Evolutionary conservation across 1,140 invertebrate species (phyloP).

Genomic region (Neoseiulus cucumeris): DNA sequence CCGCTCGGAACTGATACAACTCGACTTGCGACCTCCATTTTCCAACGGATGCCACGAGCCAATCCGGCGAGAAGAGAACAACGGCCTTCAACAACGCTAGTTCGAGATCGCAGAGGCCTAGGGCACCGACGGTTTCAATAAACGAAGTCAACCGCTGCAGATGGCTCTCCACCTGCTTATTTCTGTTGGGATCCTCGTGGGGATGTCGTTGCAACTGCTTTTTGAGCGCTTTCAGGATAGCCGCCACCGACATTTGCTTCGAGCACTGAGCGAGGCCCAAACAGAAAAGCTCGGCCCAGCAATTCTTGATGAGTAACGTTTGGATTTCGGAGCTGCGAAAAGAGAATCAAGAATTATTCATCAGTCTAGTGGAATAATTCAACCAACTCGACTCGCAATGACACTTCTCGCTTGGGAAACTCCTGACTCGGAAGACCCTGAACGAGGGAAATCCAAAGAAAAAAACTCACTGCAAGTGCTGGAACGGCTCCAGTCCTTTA

Average conservation of each 20-base stretch:
- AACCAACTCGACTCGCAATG: no score
- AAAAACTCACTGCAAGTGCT: conserved; percentile 47
- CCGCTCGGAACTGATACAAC: conserved; percentile 47
- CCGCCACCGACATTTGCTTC: conserved; percentile 50
- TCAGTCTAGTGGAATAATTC: no score
- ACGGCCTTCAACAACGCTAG: conserved; percentile 76
- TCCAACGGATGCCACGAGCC: conserved; percentile 11
- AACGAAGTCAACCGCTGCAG: conserved; percentile 62
- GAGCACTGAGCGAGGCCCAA: conserved; percentile 75
- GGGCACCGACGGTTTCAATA: conserved; percentile 46
- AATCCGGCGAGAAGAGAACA: conserved; percentile 51
- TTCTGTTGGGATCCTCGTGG: conserved; percentile 32
- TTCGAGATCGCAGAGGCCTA: conserved; percentile 58
- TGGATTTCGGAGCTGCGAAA: conserved; percentile 55
- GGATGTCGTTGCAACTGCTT: conserved; percentile 36
- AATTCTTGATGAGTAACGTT: conserved; percentile 54
- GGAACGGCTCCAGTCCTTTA: conserved; percentile 56
- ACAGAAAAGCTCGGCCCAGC: conserved; percentile 81
- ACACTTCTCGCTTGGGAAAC: no score
- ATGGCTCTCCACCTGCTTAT: conserved; percentile 49
- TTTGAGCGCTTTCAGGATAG: conserved; percentile 59
- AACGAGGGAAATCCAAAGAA: no score
- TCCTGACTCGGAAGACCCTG: no score
- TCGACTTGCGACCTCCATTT: conserved; percentile 32
- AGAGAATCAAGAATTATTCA: conserved; percentile 15